These are phyloP conservation scores for Zonotrichia leucophrys DNA, from an alignment of 2,113 vertebrate species.

Conservation along the genomic window DNA sequence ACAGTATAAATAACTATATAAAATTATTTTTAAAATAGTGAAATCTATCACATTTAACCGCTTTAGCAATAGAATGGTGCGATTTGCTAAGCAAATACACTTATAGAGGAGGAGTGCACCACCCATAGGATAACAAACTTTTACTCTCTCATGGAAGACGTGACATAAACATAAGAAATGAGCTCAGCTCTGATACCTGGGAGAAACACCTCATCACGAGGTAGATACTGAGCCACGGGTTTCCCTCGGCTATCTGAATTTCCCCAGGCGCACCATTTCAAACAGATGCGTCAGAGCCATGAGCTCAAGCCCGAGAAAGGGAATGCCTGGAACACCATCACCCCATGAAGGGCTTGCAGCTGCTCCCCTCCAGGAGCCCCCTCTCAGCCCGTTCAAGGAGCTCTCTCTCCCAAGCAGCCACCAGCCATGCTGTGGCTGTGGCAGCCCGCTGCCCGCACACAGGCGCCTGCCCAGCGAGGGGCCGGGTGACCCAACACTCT, in stretches of 20 bases:
- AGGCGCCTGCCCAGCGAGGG: neutral
- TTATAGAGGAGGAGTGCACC: neutral
- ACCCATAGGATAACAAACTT: neutral
- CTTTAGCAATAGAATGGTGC: neutral
- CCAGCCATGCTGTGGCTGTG: neutral
- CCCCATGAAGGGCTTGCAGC: fast-evolving
- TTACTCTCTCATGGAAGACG: neutral
- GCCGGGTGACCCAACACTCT: neutral
- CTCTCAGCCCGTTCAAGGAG: neutral
- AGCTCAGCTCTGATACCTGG: neutral
- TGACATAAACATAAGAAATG: neutral
- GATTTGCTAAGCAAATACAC: neutral
- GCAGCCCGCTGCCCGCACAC: neutral
- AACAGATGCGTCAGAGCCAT: fast-evolving
- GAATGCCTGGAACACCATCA: neutral
- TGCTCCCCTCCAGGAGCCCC: neutral
- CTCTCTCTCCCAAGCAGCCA: neutral
- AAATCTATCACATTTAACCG: neutral
- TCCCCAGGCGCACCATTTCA: neutral
- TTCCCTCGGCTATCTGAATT: neutral
- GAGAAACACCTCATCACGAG: neutral
- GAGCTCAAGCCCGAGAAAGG: fast-evolving
- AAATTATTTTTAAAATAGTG: neutral
- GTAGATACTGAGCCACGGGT: neutral
- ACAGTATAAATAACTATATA: neutral